Evolutionary conservation across 1,140 invertebrate genomes (phyloP), one percentile per base, ranked within the genome.

Genomic region (Drosophila ercepeae): DNA sequence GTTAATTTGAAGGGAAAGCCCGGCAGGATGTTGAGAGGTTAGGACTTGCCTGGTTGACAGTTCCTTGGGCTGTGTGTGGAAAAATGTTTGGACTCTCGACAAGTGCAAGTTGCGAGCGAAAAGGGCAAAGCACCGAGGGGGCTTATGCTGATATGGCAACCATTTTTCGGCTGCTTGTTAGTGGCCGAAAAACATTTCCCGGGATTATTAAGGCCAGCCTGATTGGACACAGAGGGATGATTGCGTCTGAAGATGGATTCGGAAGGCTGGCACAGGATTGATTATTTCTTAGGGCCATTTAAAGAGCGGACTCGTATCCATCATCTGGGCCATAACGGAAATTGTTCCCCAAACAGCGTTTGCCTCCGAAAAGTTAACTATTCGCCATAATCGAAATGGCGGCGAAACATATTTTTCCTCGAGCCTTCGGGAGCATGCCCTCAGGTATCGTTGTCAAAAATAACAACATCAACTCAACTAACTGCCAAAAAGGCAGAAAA

Each of bases 381-480:
- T 74, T 74, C 46, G 60, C 42, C 69, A 73, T 86, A 81, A 86
- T 81, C 81, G 82, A 88, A 88, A 77, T 81, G 76, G 63, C 67
- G 36, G 57, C n/a, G 51, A 73, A 73, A 67, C 60, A 84, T 73
- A 83, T 84, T 67, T 75, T 32, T 32, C 9, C 9, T 11, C 11
- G 29, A 42, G 11, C 25, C 51, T 16, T 3, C 46, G 23, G 21
- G 18, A 64, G 74, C 60, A 88, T 58, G 52, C 81, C 81, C 81
- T 45, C 42, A 88, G 81, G 81, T 70, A 53, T 86, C 81, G 63
- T 86, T 86, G 72, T 81, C 73, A 73, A 77, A 77, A 86, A 84
- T 84, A 65, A 75, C 75, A 72, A 86, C 75, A 67, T 53, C 70
- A 78, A 78, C 70, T 75, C 71, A 82, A 84, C 71, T 75, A 78